These are phyloP conservation scores for Ptyas mucosa DNA, from an alignment of 2,113 vertebrate species.

Conservation along the genomic window DNA sequence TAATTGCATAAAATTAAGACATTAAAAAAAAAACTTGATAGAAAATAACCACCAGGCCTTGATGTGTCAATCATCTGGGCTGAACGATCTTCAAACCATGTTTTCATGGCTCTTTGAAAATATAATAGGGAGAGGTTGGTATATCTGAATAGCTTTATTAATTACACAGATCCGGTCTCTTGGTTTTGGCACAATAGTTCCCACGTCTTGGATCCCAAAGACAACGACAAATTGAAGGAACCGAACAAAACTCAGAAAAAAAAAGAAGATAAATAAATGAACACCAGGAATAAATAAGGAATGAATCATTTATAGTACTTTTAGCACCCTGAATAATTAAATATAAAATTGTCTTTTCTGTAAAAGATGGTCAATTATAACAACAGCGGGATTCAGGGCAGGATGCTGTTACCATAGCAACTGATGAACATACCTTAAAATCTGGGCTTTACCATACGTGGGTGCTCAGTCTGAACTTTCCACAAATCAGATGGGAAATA, in stretches of 20 bases:
- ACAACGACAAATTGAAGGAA: neutral
- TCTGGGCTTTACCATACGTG: neutral
- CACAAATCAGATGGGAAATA: neutral
- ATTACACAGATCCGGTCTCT: neutral
- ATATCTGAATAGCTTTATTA: neutral
- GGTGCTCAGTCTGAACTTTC: neutral
- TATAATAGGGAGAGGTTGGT: neutral
- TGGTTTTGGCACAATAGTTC: neutral
- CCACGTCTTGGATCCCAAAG: neutral
- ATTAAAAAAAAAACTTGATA: neutral
- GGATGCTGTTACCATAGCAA: slow-evolving; percentile 10
- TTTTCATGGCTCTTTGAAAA: neutral
- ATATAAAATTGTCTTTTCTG: neutral
- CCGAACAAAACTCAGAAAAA: neutral
- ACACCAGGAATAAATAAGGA: slow-evolving; percentile 2
- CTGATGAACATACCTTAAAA: neutral
- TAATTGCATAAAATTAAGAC: neutral
- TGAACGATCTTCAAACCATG: neutral
- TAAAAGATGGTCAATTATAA: slow-evolving; percentile 17
- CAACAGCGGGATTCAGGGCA: slow-evolving; percentile 1
- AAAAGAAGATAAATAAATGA: neutral
- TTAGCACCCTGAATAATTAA: slow-evolving; percentile 21
- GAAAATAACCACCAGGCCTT: neutral
- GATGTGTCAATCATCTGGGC: neutral
- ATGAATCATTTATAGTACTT: slow-evolving; percentile 17